Percentiles rank a stretch among this genome's conserved stretches.
Evolutionary conservation across 2,888 invertebrate species (phyloP).

Genomic region (Drosophila hawaiiensis): DNA sequence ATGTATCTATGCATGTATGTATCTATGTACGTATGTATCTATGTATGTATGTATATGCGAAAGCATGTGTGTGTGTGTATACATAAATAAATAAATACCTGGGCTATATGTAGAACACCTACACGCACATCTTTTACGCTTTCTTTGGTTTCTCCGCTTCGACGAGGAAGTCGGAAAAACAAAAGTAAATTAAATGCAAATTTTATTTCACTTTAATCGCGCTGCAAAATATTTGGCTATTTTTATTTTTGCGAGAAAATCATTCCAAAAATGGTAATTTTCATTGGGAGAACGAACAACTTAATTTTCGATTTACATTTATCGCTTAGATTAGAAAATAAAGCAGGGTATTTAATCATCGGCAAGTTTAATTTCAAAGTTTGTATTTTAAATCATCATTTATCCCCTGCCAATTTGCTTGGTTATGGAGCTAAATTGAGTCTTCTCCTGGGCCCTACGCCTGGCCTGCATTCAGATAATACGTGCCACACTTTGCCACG

Average conservation of each 20-base stretch:
- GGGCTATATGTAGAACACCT: neutral
- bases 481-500: neutral
- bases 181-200: slow-evolving; percentile 39
- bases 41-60: neutral
- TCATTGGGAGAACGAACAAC: neutral
- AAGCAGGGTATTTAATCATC: neutral
- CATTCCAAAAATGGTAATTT: neutral
- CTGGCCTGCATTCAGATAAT: slow-evolving; percentile 35
- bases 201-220: slow-evolving; percentile 44
- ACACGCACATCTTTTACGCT: neutral
- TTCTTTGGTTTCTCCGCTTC: slow-evolving; percentile 5
- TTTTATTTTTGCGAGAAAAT: neutral
- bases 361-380: neutral
- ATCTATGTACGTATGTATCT: neutral
- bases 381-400: slow-evolving; percentile 40
- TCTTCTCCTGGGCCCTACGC: neutral
- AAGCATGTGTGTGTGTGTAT: neutral
- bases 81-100: neutral
- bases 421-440: slow-evolving; percentile 25
- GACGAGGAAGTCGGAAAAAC: slow-evolving; percentile 29
- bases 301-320: neutral
- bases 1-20: too few species aligned
- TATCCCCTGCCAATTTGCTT: slow-evolving; percentile 38
- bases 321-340: neutral
- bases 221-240: neutral